Conservation (phyloP, 2,797 vertebrate genomes). For the Austrolebias charrua region DNA sequence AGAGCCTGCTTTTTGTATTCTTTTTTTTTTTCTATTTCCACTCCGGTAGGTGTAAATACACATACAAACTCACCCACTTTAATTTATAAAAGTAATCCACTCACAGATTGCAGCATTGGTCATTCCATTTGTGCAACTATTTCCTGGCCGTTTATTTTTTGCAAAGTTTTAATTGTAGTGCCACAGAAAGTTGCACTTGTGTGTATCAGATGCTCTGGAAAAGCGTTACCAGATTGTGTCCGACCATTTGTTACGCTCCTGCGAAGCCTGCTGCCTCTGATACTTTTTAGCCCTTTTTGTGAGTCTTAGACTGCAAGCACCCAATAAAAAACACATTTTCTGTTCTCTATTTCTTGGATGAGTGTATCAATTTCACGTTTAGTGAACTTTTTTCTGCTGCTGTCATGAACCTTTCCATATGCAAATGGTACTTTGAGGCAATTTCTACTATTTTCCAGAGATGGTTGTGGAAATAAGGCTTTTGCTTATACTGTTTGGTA, state of each 20-base stretch:
- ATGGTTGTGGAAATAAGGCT: background rate
- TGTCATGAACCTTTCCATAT: conserved; percentile 3
- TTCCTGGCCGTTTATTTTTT: background rate
- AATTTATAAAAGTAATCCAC: background rate
- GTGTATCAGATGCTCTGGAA: background rate
- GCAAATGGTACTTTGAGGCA: background rate
- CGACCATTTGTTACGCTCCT: background rate
- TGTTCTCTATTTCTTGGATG: background rate
- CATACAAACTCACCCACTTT: background rate
- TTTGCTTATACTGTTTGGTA: background rate
- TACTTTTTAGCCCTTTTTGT: conserved; percentile 1
- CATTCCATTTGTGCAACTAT: background rate
- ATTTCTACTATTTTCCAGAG: background rate
- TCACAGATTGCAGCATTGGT: background rate
- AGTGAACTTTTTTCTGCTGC: conserved; percentile 1
- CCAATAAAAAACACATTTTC: background rate
- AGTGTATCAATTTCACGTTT: conserved; percentile 18
- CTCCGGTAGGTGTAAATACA: background rate
- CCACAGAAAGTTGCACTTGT: background rate
- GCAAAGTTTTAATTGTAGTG: background rate
- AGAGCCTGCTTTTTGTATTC: conserved; percentile 13
- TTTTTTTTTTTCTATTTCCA: conserved; percentile 3
- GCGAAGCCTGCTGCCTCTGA: background rate
- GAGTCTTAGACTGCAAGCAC: background rate
- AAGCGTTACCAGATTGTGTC: background rate